Evolutionary conservation across 2,113 vertebrate genomes (phyloP), one percentile per base, ranked within the genome.

Genomic region (Mellivora capensis): DNA sequence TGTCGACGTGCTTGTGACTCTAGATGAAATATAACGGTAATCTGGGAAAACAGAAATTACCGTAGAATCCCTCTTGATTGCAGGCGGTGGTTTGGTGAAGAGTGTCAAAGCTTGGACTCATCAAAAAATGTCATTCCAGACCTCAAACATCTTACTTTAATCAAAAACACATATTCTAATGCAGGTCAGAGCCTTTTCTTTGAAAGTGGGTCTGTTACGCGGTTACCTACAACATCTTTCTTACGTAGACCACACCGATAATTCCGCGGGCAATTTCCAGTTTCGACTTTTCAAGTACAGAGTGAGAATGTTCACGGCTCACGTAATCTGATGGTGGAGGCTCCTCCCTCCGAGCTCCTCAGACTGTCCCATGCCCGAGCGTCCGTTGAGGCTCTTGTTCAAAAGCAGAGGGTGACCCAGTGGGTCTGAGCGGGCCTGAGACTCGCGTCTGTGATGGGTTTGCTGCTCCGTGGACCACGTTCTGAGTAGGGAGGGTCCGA

Each of bases 301-400:
- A 77, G 15, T 25, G 49, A 93, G 42, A 71, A 34, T 29, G 31
- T 74, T n/a, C 20, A 77, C 12, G 27, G 21, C 29, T 39, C 59
- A 2, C 21, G 42, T 4, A 31, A 23, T 83, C 52, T 54, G 49
- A 54, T 8, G 34, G 8, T 25, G 34, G 61, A 64, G 59, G 14
- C 23, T 62, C 34, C 15, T 6, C 27, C 2, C 7, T 59, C 3
- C 18, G 64, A 49, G 15, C 44, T 57, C 27, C 92, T 39, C 37
- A 37, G 17, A 93, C 3, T 23, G 34, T 20, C 62, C 34, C 0
- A 18, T 10, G 2, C 15, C 10, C n/a, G 6, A 17, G 1, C 1
- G 2, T 42, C 17, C 37, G 34, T 15, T 6, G 27, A 10, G 79
- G 14, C 44, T 69, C 42, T 61, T 71, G n/a, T 54, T 47, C 71